Conservation (phyloP, 37 sponge, comb jelly and placozoan genomes). For the Crambe crambe region DNA sequence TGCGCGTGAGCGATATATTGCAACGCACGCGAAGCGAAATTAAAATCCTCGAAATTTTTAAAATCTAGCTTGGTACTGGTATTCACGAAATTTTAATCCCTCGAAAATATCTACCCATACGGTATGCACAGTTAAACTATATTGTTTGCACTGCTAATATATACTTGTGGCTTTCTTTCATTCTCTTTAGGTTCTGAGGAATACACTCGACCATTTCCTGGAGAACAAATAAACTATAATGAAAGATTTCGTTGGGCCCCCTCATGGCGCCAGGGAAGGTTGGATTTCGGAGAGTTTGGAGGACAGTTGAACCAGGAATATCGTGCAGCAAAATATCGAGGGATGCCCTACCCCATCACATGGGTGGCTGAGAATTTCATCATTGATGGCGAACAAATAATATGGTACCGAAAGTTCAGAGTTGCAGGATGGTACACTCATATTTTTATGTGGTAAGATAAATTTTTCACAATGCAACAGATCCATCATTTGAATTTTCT, state of each 20-base stretch:
- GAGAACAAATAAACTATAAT: conserved; percentile 55
- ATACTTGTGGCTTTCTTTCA: too few species aligned
- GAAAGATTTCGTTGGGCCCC: conserved; percentile 59
- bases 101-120: too few species aligned
- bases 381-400: conserved; percentile 67
- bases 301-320: conserved; percentile 54
- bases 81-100: too few species aligned
- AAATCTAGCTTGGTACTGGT: too few species aligned
- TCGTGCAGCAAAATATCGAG: conserved; percentile 53
- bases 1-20: too few species aligned
- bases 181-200: background rate
- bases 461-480: too few species aligned
- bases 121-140: too few species aligned
- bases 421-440: conserved; percentile 84
- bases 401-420: conserved; percentile 83
- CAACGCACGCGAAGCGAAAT: too few species aligned
- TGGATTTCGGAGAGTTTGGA: conserved; percentile 59
- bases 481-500: too few species aligned
- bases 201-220: conserved; percentile 18
- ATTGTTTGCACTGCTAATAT: too few species aligned
- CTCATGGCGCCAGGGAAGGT: conserved; percentile 58
- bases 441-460: conserved; percentile 69
- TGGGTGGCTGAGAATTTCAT: conserved; percentile 71
- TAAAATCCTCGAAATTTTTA: too few species aligned
- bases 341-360: conserved; percentile 65